Evolutionary conservation across 2,888 invertebrate species (phyloP), one percentile per base, ranked within the genome.

Genomic region (Sesia bembeciformis): DNA sequence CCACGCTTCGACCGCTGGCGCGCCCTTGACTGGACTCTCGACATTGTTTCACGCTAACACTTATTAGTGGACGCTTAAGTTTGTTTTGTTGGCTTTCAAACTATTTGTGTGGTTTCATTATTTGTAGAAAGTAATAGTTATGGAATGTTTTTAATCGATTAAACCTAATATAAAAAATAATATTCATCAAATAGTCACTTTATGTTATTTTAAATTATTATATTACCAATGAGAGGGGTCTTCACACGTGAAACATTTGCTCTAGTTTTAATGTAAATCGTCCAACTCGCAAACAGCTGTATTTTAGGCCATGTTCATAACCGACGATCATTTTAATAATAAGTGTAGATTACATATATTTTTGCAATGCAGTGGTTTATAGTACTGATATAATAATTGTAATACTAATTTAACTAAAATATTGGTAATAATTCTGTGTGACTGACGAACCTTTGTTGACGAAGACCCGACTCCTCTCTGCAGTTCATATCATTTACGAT

Each of bases 71-170:
- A 83, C 71, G 86, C 85, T 85, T 84, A 71, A 72, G 83, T 84
- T 83, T 82, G 81, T 85, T 86, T 83, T 80, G 84, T 86, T 85
- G 81, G 83, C 86, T 87, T 86, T 81, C 81, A 65, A 85, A 86
- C 82, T 84, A 84, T 85, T 82, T 71, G 88, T 85, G 88, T 87
- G 87, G 78, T 83, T 86, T 84, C 72, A 71, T 84, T 84, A 80
- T 72, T 74, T 63, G 74, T 82, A 84, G 81, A 74, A 72, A 61
- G 65, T 74, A 68, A 81, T 82, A 84, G 78, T 74, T 77, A 82
- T 81, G 84, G 81, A 86, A 82, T 84, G 84, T 85, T 87, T n/a
- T 81, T 77, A 72, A 78, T 76, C 74, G 69, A 79, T 75, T 74
- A 68, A 70, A 75, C 68, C 68, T 68, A 67, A 69, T 69, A 70